Evolutionary conservation across 30 jellyfish, hydroid and myxozoan genomes (phyloP), one percentile per base, ranked within the genome.

Genomic region (Aurelia sp.): DNA sequence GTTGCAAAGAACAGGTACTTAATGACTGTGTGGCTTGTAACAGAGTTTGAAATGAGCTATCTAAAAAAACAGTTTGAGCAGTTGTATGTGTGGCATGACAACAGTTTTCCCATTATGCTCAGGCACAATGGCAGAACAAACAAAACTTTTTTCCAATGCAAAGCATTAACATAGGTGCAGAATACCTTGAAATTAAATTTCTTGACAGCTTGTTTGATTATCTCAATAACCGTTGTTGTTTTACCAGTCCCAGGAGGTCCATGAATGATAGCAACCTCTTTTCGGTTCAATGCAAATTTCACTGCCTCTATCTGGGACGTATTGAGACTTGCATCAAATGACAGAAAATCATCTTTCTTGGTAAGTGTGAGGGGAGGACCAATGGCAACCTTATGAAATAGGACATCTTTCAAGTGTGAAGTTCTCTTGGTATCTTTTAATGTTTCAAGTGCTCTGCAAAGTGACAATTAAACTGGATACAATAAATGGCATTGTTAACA

Each of bases 161-260:
- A 15, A 12, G 27, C 8, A 21, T 6, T 27, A 0, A 75, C 52
- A 13, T 21, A 16, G 44, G 0, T 24, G 13, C 24, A n/a, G 16
- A 72, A 53, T 27, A 95, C 99, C 99, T 95, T 95, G 81, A 84
- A 71, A 53, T 83, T 72, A 63, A 85, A 74, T 27, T 63, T 59
- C 82, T 80, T 79, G 53, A 90, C 97, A 18, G 97, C 97, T 52
- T 89, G 99, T 30, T 67, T 55, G 35, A 95, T 95, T 52, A 90
- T 76, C 61, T 95, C 99, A 16, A 95, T 90, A 1, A 95, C 90
- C 1, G 99, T 95, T 17, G 99, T 95, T 16, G 97, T 95, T 81
- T 95, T 95, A 12, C 99, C 99, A 19, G 99, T 95, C 60, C 99
- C 99, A 18, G 99, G 99, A 60, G 99, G 99, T 1, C 99, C 99